A percentile compares a stretch with the other conserved stretches of the same genome.
phyloP scores from a whole-genome alignment of 2,888 invertebrate species.

The Eledone cirrhosa region DNA sequence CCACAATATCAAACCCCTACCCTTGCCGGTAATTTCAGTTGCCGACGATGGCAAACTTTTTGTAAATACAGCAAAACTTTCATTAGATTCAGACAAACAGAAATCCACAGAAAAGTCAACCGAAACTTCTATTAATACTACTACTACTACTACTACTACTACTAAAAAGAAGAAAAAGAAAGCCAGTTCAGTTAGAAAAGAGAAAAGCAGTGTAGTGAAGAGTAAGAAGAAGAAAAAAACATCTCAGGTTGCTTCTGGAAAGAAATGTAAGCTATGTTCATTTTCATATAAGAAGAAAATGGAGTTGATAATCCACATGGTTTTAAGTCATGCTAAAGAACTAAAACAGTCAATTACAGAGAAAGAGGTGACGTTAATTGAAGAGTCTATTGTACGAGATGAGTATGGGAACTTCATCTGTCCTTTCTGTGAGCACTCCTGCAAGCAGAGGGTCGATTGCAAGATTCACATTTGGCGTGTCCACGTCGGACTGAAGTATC shows the following conservation, averaged over 20 bases:
- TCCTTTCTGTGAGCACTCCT: neutral
- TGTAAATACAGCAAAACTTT: no score
- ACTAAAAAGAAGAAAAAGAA: no score
- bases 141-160: no score
- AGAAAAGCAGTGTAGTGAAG: no score
- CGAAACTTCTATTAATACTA: no score
- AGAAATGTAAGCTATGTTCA: no score
- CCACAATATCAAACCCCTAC: neutral
- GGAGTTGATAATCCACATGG: neutral
- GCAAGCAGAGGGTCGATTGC: neutral
- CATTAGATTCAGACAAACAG: no score
- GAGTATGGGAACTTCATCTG: neutral
- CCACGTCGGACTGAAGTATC: neutral
- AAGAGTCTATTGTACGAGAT: neutral
- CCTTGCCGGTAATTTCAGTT: neutral
- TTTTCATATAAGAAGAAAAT: no score
- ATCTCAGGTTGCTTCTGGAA: no score
- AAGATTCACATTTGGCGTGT: constrained; percentile 3
- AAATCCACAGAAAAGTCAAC: no score
- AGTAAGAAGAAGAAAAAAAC: no score
- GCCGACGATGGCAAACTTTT: neutral
- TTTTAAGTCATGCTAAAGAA: neutral
- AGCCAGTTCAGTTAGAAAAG: no score
- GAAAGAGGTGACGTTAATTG: neutral
- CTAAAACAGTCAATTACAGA: neutral